Base-by-base conservation (phyloP, 2,888 invertebrate species). In the Spisula subtruncata region DNA sequence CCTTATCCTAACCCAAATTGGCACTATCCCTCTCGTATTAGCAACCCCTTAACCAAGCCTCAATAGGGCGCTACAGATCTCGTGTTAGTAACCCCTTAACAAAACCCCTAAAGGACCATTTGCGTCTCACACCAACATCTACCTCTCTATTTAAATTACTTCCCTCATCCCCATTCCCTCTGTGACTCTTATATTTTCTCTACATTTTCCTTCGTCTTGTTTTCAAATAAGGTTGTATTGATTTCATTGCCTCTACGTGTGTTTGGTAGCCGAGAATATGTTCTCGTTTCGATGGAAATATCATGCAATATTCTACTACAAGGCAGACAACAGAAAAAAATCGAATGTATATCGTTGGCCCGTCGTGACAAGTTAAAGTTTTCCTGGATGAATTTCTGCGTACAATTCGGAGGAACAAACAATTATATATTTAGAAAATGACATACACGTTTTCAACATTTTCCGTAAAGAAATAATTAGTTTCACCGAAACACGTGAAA, bases 271-370 rank as follows among this genome's bases (percentile, higher is more conserved):
- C 18, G 32, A 14, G 75, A 75, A 75, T 75, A 75, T 75, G 75
- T 75, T 75, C 75, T 75, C 75, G 1, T 75, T 75, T 75, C 75
- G 16, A 32, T 35, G 75, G 75, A 75, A 75, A 75, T 75, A 75
- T 75, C 75, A 75, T 75, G 75, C 75, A 32, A 75, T 75, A 75
- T 75, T 75, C 75, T 18, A 35, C 75, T 75, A 18, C 32, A 25
- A 75, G 75, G 18, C 75, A 75, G 75, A 75, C 32, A 75, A 32
- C 75, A 75, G 75, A 32, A 75, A 25, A n/a, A 51, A 75, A 75
- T 75, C 75, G 75, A 75, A 75, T 35, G 32, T 75, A 29, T 75
- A 75, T 75, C 10, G 75, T 32, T 35, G 32, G 32, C 35, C 35
- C 35, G 32, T 0, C 32, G 35, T 35, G 75, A 75, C 75, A 75